A percentile compares a stretch with the other conserved stretches of the same genome.
phyloP scores from a whole-genome alignment of 2,113 vertebrate genomes.

The Cisticola juncidis region DNA sequence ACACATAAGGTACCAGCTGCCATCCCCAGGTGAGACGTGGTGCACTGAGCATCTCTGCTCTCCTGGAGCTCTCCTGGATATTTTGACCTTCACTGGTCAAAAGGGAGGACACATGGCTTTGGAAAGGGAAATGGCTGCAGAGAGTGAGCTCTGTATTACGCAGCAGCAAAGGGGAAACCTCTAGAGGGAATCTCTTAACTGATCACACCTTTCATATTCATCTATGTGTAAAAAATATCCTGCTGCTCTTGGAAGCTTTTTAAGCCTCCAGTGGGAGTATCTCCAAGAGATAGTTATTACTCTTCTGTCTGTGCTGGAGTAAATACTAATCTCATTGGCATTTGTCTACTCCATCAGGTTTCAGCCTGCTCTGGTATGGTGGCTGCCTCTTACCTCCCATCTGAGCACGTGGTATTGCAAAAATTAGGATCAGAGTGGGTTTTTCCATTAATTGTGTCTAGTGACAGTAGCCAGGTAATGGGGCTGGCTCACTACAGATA shows the following conservation, averaged over 20 bases:
- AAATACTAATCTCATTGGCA: background rate
- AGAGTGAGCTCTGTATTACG: background rate
- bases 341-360: background rate
- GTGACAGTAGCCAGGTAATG: background rate
- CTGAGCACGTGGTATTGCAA: background rate
- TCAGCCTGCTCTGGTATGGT: background rate
- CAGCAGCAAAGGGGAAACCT: background rate
- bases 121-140: background rate
- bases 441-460: background rate
- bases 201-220: conserved; percentile 7
- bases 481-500: background rate
- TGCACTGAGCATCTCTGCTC: background rate
- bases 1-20: background rate
- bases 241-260: conserved; percentile 21
- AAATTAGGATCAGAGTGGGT: background rate
- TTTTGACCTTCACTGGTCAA: background rate
- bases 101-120: background rate
- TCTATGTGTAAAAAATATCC: conserved; percentile 31
- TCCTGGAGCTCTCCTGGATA: background rate
- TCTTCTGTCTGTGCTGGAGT: background rate
- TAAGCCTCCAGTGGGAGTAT: conserved; percentile 40
- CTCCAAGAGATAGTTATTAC: background rate
- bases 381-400: background rate
- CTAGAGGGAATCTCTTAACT: background rate
- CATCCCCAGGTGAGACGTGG: fast-evolving